Conservation (phyloP, 2,113 vertebrate species). For the Eulacestoma nigropectus region DNA sequence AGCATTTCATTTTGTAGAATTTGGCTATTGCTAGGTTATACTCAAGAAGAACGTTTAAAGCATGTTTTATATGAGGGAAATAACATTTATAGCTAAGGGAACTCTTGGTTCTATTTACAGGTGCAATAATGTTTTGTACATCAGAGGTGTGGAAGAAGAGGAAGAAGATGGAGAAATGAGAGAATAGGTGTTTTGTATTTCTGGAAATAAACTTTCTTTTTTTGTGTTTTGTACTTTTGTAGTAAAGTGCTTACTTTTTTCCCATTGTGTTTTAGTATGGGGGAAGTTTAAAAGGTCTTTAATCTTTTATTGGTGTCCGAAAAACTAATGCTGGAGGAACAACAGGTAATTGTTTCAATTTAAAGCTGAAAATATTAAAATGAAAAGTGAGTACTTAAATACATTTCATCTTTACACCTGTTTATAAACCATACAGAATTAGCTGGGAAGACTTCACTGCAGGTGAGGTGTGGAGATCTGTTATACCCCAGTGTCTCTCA, state of each 20-base stretch:
- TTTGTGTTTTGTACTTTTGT: conserved; percentile 58
- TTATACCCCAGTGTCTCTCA: not conserved
- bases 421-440: not conserved
- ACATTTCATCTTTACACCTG: not conserved
- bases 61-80: not conserved
- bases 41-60: not conserved
- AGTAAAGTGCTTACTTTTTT: not conserved
- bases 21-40: not conserved
- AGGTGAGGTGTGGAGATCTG: not conserved
- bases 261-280: not conserved
- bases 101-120: conserved; percentile 66
- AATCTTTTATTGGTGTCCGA: fast-evolving
- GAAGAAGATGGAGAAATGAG: conserved; percentile 99
- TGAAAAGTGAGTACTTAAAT: not conserved
- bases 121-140: conserved; percentile 98
- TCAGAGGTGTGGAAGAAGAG: conserved; percentile 97
- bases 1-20: not conserved
- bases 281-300: not conserved
- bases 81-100: not conserved
- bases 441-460: not conserved
- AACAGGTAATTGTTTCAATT: not conserved
- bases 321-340: not conserved
- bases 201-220: conserved; percentile 65
- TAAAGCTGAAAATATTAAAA: not conserved
- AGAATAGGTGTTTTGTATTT: conserved; percentile 83